Evolutionary conservation across 2,888 invertebrate genomes (phyloP), one percentile per base, ranked within the genome.

Genomic region (Papilio demoleus): DNA sequence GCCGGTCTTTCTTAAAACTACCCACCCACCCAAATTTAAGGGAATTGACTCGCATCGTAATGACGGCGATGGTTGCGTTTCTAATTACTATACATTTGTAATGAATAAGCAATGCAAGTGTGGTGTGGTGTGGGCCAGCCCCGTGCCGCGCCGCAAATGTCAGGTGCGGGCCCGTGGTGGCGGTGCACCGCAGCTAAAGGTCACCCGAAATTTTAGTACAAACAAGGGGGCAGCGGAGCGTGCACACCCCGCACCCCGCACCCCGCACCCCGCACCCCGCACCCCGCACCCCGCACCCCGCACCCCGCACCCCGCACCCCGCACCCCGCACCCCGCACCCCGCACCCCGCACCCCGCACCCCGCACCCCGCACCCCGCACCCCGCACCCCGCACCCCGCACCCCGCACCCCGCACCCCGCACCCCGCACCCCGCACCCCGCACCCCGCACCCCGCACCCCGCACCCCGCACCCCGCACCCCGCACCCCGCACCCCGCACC

Each of bases 211-310:
- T 56, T 67, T n/a, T n/a, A 34, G 59, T 45, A 31, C 24, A 63
- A 67, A 62, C 42, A 62, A 31, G 63, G 58, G 70, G 61, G 70
- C 69, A 73, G 75, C 65, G 75, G 74, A 70, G 74, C 65, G 66
- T 70, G 66, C 71, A 71, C 50, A 34, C 61, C 34, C 66, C 40
- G 65, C n/a, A n/a, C n/a, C n/a, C 74, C 76, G 31, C 31, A 3
- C 4, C 3, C 31, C 6, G 31, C 6, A 82, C 82, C 84, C 85
- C 82, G 82, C 84, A 83, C 75, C 73, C 70, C 81, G 81, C 74
- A 82, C 86, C 76, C 83, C 81, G 71, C 63, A 62, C 68, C 24
- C 14, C n/a, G 11, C 42, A 3, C 34, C 17, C 22, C 9, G 24
- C 36, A 12, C 9, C 45, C 19, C 19, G 53, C 56, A 53, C n/a